Conservation (phyloP, 1,140 invertebrate genomes). For the Marisa cornuarietis region DNA sequence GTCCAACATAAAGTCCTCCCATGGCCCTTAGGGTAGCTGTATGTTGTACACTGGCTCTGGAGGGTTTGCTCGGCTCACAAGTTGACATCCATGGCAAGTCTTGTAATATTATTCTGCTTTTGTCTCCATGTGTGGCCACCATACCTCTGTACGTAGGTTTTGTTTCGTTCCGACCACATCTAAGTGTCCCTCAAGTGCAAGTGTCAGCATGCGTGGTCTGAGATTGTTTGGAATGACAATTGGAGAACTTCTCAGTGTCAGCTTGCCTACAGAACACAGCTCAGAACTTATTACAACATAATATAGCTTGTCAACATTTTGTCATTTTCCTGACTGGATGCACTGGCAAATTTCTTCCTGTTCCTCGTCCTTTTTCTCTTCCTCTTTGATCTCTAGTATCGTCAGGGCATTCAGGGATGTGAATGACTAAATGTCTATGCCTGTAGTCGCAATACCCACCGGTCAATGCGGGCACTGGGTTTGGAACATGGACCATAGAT, state of each 20-base stretch:
- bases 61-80: conserved; percentile 22
- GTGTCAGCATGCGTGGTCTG: conserved; percentile 5
- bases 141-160: conserved; percentile 31
- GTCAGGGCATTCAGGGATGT: no score
- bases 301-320: conserved; percentile 11
- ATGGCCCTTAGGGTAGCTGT: conserved; percentile 26
- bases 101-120: conserved; percentile 39
- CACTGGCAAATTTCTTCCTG: not conserved
- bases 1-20: conserved; percentile 38
- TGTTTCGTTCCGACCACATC: conserved; percentile 39
- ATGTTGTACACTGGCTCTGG: conserved; percentile 31
- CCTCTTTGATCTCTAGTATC: not conserved
- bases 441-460: not conserved
- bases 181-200: conserved; percentile 34
- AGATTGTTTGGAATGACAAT: conserved; percentile 28
- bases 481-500: not conserved
- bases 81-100: conserved; percentile 36
- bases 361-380: conserved; percentile 1
- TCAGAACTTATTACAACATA: conserved; percentile 24
- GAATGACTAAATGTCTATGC: not conserved
- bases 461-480: not conserved
- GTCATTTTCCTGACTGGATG: not conserved
- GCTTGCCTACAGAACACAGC: conserved; percentile 25
- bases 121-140: conserved; percentile 44
- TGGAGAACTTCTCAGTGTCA: conserved; percentile 31